phyloP scores from a whole-genome alignment of 2,888 invertebrate genomes.

The Eristalis pertinax region DNA sequence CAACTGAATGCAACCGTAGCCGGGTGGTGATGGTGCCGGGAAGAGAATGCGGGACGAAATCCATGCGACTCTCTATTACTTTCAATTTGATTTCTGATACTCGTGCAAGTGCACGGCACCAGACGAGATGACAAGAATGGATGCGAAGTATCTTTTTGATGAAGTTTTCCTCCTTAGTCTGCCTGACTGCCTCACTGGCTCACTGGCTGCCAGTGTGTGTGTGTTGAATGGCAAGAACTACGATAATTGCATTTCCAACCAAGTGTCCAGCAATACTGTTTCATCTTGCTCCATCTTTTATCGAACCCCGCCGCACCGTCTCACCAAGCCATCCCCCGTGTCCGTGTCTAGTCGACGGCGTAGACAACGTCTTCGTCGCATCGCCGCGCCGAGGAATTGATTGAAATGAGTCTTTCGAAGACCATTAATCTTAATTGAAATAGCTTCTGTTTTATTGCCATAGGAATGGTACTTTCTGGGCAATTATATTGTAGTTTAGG shows the following conservation, averaged over 20 bases:
- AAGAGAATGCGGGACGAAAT: background rate
- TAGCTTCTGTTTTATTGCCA: slow-evolving; percentile 66
- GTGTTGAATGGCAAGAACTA: slow-evolving; percentile 48
- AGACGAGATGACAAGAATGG: slow-evolving; percentile 63
- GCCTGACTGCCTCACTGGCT: background rate
- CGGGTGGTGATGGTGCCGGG: background rate
- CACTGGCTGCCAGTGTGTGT: slow-evolving; percentile 1
- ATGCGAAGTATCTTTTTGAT: slow-evolving; percentile 66
- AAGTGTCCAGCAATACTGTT: slow-evolving; percentile 63
- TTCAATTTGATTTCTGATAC: slow-evolving; percentile 67
- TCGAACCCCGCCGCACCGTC: too few relatives aligned
- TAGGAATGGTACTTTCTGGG: slow-evolving; percentile 54
- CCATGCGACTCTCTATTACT: slow-evolving; percentile 42
- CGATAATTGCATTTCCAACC: slow-evolving; percentile 70
- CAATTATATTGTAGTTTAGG: slow-evolving; percentile 60
- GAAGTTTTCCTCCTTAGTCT: slow-evolving; percentile 54
- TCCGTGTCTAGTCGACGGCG: slow-evolving; percentile 9
- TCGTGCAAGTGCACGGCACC: slow-evolving; percentile 15
- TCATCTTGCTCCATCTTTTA: slow-evolving; percentile 27
- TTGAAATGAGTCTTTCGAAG: slow-evolving; percentile 73
- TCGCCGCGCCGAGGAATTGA: slow-evolving; percentile 62
- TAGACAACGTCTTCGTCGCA: slow-evolving; percentile 25
- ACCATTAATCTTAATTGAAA: slow-evolving; percentile 74
- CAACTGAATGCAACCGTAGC: slow-evolving; percentile 37
- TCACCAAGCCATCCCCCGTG: too few relatives aligned